A percentile compares a stretch with the other conserved stretches of the same genome.
These are phyloP conservation scores for Sinocyclocheilus rhinocerous DNA, from an alignment of 2,113 vertebrate genomes.

Conservation along the genomic window DNA sequence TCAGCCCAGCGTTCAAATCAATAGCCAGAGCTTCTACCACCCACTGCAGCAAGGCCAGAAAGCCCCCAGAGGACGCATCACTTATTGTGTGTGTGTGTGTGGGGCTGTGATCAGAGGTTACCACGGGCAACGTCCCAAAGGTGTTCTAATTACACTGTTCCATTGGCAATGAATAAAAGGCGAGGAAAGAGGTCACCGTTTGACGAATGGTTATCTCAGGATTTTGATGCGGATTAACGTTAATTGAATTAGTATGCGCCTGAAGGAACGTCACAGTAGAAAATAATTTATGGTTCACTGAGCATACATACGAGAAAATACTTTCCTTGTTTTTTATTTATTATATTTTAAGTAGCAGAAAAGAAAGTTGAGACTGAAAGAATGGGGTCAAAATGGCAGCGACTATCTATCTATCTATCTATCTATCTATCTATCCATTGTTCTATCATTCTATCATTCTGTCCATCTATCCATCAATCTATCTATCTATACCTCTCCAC, in stretches of 20 bases:
- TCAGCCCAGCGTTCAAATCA: constrained; percentile 75
- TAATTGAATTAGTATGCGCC: constrained; percentile 42
- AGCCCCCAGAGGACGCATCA: constrained; percentile 76
- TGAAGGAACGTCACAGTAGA: constrained; percentile 29
- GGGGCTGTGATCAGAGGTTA: constrained; percentile 65
- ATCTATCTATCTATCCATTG: neutral
- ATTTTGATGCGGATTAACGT: constrained; percentile 39
- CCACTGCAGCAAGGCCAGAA: constrained; percentile 69
- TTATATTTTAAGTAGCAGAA: neutral
- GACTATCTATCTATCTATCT: neutral
- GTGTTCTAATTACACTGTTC: constrained; percentile 56
- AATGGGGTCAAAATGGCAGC: constrained; percentile 18
- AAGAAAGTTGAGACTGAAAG: constrained; percentile 4
- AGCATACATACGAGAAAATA: neutral
- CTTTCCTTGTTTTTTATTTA: neutral
- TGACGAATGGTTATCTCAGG: constrained; percentile 19
- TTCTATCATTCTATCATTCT: no score
- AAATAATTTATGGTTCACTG: neutral
- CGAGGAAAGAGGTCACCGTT: constrained; percentile 27
- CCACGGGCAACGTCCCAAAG: constrained; percentile 70
- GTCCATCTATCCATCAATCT: neutral
- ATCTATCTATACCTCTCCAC: no score
- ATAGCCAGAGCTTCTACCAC: constrained; percentile 69
- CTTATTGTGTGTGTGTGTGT: constrained; percentile 65
- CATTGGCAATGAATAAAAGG: constrained; percentile 50